phyloP scores from a whole-genome alignment of 2,888 invertebrate species.

The Sympetrum striolatum region DNA sequence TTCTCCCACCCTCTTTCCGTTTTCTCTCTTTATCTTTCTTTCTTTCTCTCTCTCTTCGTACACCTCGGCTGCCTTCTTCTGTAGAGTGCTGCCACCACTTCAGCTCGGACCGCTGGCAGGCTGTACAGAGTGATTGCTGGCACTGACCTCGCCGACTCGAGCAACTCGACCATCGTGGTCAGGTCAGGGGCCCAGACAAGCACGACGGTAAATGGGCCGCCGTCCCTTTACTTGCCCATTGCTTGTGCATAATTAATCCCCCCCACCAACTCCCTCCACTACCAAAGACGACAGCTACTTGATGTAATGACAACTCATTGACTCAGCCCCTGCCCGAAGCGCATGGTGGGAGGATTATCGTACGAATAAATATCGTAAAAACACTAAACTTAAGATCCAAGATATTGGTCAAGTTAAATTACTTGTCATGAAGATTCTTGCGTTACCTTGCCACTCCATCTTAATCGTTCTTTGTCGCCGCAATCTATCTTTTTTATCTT shows the following conservation, averaged over 20 bases:
- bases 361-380: neutral
- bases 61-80: neutral
- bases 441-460: too few species aligned
- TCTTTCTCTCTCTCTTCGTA: neutral
- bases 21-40: neutral
- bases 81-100: conserved; percentile 79
- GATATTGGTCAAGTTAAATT: neutral
- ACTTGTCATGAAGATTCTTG: too few species aligned
- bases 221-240: conserved; percentile 60
- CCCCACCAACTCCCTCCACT: neutral
- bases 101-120: conserved; percentile 79
- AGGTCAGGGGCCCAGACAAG: conserved; percentile 56
- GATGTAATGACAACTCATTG: neutral
- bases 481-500: too few species aligned
- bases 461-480: too few species aligned
- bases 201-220: conserved; percentile 60
- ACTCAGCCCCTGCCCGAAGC: neutral
- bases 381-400: too few species aligned
- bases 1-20: neutral
- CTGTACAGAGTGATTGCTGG: conserved; percentile 80
- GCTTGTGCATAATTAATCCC: neutral
- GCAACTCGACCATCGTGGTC: conserved; percentile 62
- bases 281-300: conserved; percentile 47
- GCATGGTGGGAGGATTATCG: neutral
- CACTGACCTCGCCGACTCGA: conserved; percentile 75